phyloP scores from a whole-genome alignment of 1,140 invertebrate species.

The Odontomachus brunneus region DNA sequence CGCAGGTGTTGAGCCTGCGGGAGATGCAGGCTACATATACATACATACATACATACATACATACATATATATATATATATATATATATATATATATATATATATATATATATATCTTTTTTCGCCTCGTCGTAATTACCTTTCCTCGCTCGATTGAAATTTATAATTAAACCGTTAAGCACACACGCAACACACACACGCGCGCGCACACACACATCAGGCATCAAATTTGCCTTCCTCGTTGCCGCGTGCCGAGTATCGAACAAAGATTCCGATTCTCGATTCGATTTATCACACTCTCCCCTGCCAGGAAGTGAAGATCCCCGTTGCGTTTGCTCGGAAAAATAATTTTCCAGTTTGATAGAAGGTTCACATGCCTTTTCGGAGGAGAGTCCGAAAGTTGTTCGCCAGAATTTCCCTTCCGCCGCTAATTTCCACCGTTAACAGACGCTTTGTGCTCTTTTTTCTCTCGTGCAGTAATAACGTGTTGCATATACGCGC shows the following conservation, averaged over 20 bases:
- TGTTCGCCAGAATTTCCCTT: not conserved
- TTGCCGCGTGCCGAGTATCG: slow-evolving; percentile 25
- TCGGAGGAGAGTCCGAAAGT: not conserved
- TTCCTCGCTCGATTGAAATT: slow-evolving; percentile 52
- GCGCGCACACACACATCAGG: not conserved
- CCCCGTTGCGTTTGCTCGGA: not conserved
- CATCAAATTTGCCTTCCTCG: slow-evolving; percentile 37
- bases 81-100: too few species aligned
- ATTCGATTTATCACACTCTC: slow-evolving; percentile 29
- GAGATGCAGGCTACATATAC: slow-evolving; percentile 1
- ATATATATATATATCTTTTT: slow-evolving; percentile 15
- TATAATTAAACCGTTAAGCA: slow-evolving; percentile 50
- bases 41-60: not conserved
- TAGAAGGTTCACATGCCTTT: not conserved
- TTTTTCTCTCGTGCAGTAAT: too few species aligned
- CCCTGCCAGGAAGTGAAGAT: not conserved
- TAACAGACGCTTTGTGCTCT: not conserved
- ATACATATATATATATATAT: too few species aligned
- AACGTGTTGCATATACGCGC: not conserved
- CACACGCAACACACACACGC: slow-evolving; percentile 4
- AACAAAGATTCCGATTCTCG: slow-evolving; percentile 31
- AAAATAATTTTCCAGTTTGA: not conserved
- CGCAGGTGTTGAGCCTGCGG: slow-evolving; percentile 8
- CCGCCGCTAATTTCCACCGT: not conserved
- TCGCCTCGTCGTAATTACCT: slow-evolving; percentile 54